A percentile compares a stretch with the other conserved stretches of the same genome.
phyloP scores from a whole-genome alignment of 2,888 invertebrate genomes.

The Pocota personata region DNA sequence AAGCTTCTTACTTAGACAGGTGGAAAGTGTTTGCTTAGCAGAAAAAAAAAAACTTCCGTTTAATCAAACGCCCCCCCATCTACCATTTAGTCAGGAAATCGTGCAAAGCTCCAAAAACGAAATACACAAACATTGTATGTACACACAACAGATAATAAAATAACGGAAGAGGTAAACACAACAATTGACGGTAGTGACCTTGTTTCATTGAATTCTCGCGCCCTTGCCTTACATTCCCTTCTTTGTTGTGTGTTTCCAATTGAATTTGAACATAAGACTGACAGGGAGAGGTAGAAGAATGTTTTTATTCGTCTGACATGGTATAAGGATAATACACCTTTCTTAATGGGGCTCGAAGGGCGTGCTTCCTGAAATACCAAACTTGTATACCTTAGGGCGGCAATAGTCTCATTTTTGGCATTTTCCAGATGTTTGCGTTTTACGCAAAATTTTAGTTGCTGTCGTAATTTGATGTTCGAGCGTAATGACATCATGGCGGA shows the following conservation, averaged over 20 bases:
- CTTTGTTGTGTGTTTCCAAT: neutral
- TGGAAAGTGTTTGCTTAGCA: neutral
- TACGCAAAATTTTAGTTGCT: neutral
- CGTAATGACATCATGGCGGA: neutral
- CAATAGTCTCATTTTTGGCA: neutral
- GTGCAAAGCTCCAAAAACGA: neutral
- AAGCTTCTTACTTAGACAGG: neutral
- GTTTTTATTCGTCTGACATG: neutral
- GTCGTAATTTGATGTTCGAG: neutral
- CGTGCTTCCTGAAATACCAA: neutral
- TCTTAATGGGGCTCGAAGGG: neutral
- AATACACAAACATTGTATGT: neutral
- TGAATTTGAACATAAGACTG: neutral
- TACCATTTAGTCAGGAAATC: neutral
- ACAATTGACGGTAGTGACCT: slow-evolving; percentile 3
- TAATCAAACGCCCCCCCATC: neutral
- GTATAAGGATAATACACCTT: neutral
- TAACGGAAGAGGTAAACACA: slow-evolving; percentile 3
- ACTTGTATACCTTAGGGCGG: neutral
- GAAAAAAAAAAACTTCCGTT: neutral
- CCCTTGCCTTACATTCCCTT: neutral
- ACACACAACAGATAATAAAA: neutral
- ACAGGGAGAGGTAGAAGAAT: neutral
- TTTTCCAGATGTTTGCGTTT: neutral
- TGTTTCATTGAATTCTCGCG: neutral